Base-by-base conservation (phyloP, 2,888 invertebrate genomes). In the Eupelmus urozonus region DNA sequence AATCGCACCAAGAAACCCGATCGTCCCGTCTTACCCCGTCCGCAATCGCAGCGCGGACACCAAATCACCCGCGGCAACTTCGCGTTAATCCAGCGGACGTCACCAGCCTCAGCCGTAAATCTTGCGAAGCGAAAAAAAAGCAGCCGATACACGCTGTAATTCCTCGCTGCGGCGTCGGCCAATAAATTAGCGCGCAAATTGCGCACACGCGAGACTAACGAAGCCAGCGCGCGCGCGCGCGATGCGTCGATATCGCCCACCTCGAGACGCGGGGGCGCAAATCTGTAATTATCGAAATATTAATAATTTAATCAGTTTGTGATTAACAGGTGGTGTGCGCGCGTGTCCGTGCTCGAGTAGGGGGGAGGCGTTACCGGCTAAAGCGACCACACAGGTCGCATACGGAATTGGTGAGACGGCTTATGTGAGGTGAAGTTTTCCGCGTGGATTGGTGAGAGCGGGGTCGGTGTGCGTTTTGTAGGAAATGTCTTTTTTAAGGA, bases 261-360 rank as follows among this genome's bases (percentile, higher is more conserved):
- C 1, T 59, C 27, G 29, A 27, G 23, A 51, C 1, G 16, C 18
- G 51, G 5, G n/a, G 49, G 49, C 65, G 18, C 65, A 2, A 60
- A 57, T 62, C 20, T 85, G 81, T 84, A 86, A 87, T 87, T 85
- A 87, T 82, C 82, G 70, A 76, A 81, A 83, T 83, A 84, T 87
- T 85, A 84, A 85, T 87, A 86, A 87, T 86, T 85, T 84, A 84
- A 85, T 85, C 84, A 81, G 77, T 20, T 57, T 76, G 74, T 84
- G 86, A 86, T 87, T 86, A 88, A 86, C 85, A 86, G 85, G 83
- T 86, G 84, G 84, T 84, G 80, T 70, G 77, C 55, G 72, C 70
- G 76, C 70, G 66, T 59, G 62, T 18, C 5, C 42, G 11, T 4
- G 18, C 25, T 3, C 18, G 29, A 57, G 57, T 49, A 20, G 27